Percentiles rank a stretch among this genome's conserved stretches.
Evolutionary conservation across 1,140 invertebrate species (phyloP).

Genomic region (Gerris buenoi): DNA sequence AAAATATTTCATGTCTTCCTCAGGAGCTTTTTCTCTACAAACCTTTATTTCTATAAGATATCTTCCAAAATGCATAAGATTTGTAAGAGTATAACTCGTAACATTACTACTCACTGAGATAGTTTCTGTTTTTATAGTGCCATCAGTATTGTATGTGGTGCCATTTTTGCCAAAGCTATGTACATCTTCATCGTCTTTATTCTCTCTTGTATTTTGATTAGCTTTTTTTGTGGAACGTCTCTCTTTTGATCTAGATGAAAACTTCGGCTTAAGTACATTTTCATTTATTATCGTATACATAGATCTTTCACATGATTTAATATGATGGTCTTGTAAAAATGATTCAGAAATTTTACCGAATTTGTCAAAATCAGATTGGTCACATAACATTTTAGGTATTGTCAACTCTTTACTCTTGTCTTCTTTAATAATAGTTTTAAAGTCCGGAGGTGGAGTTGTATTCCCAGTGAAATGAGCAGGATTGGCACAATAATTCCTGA

Average conservation of each 20-base stretch:
- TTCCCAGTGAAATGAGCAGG: constrained; percentile 3
- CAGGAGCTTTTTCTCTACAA: constrained; percentile 41
- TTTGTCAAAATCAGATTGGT: constrained; percentile 5
- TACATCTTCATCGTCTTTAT: background rate
- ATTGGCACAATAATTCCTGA: constrained; percentile 20
- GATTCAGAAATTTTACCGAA: background rate
- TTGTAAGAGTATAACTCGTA: background rate
- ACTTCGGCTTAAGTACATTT: background rate
- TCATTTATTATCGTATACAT: background rate
- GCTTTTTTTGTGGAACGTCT: background rate
- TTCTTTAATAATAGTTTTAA: constrained; percentile 10
- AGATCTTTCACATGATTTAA: constrained; percentile 5
- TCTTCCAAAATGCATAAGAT: constrained; percentile 48
- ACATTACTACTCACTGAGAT: constrained; percentile 1
- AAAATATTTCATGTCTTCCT: constrained; percentile 9
- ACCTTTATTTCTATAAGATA: constrained; percentile 55
- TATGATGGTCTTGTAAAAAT: background rate
- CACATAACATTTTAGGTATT: background rate
- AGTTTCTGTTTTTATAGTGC: background rate
- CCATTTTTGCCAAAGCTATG: background rate
- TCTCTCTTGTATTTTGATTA: background rate
- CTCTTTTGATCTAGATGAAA: background rate
- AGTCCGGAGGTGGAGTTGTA: constrained; percentile 6
- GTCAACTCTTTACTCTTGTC: background rate
- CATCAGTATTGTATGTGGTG: background rate